These are phyloP conservation scores for Sebastes matsubarae DNA, from an alignment of 2,797 vertebrate species.

Conservation along the genomic window DNA sequence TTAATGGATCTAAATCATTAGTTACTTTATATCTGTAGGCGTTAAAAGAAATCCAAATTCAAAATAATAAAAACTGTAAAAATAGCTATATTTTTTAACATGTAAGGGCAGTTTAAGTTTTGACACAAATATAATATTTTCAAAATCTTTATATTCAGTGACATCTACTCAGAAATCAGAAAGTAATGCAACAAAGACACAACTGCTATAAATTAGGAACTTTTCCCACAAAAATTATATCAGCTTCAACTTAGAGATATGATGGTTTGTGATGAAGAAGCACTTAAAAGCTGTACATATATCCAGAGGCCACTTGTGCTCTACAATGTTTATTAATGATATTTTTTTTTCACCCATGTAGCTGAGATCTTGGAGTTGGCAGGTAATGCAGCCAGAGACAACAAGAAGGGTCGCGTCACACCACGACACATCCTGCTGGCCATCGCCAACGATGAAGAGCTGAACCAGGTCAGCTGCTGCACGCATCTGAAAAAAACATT, in stretches of 20 bases:
- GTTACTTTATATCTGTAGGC: not conserved
- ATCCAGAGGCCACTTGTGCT: not conserved
- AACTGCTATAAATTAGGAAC: not conserved
- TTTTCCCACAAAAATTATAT: not conserved
- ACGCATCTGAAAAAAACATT: not conserved
- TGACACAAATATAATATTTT: not conserved
- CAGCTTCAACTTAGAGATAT: not conserved
- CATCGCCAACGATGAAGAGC: conserved; percentile 96
- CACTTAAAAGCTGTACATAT: not conserved
- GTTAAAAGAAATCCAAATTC: not conserved
- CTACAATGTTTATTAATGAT: not conserved
- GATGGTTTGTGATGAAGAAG: not conserved
- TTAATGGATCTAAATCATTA: not conserved
- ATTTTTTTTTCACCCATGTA: conserved; percentile 43
- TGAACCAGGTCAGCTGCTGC: conserved; percentile 90
- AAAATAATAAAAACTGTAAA: not conserved
- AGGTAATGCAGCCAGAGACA: conserved; percentile 98
- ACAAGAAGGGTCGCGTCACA: conserved; percentile 98
- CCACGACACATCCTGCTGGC: conserved; percentile 93
- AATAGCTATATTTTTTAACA: not conserved
- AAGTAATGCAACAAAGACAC: not conserved
- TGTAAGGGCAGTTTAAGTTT: not conserved
- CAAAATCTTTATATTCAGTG: not conserved
- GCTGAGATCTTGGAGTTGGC: conserved; percentile 98
- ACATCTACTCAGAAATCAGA: not conserved